Base-by-base conservation (phyloP, 2,797 vertebrate species). In the Tachyglossus aculeatus region DNA sequence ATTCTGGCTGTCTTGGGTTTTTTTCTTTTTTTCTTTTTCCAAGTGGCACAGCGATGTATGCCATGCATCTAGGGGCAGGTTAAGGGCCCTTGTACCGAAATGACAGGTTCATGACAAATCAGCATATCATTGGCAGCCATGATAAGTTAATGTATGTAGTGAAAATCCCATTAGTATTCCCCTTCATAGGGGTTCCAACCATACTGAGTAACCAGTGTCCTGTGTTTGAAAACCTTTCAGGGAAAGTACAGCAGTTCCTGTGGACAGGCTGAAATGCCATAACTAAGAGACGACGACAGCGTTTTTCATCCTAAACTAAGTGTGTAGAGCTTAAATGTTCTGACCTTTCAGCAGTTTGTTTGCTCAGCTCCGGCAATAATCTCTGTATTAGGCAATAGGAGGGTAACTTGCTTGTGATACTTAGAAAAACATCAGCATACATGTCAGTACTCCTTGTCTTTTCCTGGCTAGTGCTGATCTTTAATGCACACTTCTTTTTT, bases 181-280 rank as follows among this genome's bases (percentile, higher is more conserved):
- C 64, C 71, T 82, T 75, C 12, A 31, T 62, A 39, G 7, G 51
- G 27, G 21, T 69, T 67, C 57, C 48, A 43, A 38, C 6, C 13
- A 3, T 34, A 41, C 61, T 10, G 29, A 56, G 39, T 43, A 58
- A 67, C 24, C 71, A 32, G 5, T 5, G 1, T 50, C 67, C 8
- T 56, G 67, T 12, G 12, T 51, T 57, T 73, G 67, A 59, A 65
- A 67, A 67, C 67, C 54, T 59, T 72, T 58, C 32, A 62, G 66
- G 74, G 69, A 78, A 88, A 77, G 67, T 72, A 68, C 54, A 33
- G 34, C 63, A 65, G 78, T 81, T 80, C 80, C 74, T 82, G 66
- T 37, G 77, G 73, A 68, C 55, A 80, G 81, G 85, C 68, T 32
- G 63, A 88, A 87, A 88, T 81, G 74, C 59, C 40, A 36, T 41